Percentiles rank a stretch among this genome's conserved stretches.
Conservation (phyloP, 2,113 vertebrate species). For the Chloropsis hardwickii region DNA sequence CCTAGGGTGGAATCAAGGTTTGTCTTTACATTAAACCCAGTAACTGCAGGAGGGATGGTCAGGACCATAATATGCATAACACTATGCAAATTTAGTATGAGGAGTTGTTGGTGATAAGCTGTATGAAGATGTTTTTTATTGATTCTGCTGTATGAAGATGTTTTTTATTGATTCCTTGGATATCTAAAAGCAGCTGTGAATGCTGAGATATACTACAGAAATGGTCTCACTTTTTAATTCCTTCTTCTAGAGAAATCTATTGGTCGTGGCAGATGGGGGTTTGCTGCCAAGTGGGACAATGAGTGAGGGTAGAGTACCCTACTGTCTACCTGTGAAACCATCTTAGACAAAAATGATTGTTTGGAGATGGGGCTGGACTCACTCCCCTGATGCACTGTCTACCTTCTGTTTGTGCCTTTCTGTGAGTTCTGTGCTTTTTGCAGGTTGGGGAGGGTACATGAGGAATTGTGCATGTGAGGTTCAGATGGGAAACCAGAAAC, state of each 20-base stretch:
- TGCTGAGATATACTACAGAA: background rate
- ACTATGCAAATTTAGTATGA: background rate
- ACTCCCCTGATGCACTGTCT: background rate
- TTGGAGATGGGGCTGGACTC: background rate
- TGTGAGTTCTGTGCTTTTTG: background rate
- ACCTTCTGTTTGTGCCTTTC: background rate
- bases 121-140: too few species aligned
- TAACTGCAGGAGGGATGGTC: background rate
- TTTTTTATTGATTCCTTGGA: background rate
- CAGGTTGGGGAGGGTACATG: fast-evolving
- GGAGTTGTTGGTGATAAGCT: background rate
- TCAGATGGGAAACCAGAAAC: background rate
- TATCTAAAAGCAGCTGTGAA: background rate
- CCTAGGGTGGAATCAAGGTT: background rate
- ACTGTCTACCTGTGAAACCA: background rate
- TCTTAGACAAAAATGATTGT: background rate
- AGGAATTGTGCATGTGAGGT: background rate
- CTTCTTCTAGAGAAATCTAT: background rate
- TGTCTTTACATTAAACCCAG: conserved; percentile 7
- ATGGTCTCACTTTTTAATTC: background rate
- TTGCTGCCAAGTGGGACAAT: background rate
- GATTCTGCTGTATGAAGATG: background rate
- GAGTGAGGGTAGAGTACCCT: background rate
- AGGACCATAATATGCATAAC: background rate
- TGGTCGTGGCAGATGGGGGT: background rate